A percentile compares a stretch with the other conserved stretches of the same genome.
These are phyloP conservation scores for Prionailurus viverrinus DNA, from an alignment of 2,113 vertebrate species.

Conservation along the genomic window DNA sequence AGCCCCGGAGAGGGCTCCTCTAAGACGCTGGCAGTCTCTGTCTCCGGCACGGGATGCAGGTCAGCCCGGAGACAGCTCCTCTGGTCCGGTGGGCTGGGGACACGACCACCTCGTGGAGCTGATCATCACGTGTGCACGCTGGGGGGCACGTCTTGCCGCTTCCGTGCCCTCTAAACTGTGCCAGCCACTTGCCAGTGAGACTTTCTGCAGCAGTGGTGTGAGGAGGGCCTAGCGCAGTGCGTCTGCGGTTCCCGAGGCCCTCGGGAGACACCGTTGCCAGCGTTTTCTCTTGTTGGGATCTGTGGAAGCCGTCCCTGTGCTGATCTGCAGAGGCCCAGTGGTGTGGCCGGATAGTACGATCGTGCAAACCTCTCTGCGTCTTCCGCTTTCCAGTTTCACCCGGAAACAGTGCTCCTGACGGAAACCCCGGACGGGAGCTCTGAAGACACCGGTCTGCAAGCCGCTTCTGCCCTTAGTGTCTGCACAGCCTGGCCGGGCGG, in stretches of 20 bases:
- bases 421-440: accelerated
- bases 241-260: accelerated
- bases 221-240: accelerated
- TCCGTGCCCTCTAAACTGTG: accelerated
- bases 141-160: accelerated
- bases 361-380: neutral
- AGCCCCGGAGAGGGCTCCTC: neutral
- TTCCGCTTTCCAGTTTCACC: neutral
- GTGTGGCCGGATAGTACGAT: accelerated
- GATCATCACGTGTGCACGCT: accelerated
- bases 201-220: neutral
- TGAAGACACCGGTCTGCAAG: accelerated
- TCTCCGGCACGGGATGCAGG: neutral
- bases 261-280: neutral
- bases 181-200: neutral
- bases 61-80: neutral
- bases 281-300: accelerated
- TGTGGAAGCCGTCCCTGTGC: accelerated
- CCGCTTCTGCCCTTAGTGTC: neutral
- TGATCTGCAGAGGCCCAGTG: accelerated
- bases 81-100: neutral
- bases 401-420: accelerated
- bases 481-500: too few relatives aligned
- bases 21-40: neutral
- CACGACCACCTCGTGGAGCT: accelerated